Evolutionary conservation across 2,113 vertebrate species (phyloP).

Genomic region (Tichodroma muraria): DNA sequence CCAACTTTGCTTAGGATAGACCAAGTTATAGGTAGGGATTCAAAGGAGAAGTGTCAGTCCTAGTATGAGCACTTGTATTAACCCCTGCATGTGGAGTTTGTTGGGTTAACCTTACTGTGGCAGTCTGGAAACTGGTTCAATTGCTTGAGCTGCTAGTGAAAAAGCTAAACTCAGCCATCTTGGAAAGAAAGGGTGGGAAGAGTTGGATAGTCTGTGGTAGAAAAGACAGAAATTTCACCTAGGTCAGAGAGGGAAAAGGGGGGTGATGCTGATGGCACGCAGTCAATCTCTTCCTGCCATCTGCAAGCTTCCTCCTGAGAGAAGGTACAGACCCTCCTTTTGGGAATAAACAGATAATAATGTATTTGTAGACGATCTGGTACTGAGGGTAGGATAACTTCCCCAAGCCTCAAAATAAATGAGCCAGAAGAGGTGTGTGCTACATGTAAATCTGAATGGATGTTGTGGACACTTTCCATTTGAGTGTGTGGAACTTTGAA

Average conservation of each 20-base stretch:
- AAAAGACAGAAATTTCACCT: neutral
- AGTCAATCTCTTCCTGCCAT: accelerated
- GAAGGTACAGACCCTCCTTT: neutral
- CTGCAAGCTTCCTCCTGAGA: neutral
- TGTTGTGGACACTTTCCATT: neutral
- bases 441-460: neutral
- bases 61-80: neutral
- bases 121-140: neutral
- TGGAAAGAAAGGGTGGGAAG: neutral
- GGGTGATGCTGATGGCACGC: neutral
- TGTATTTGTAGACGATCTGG: neutral
- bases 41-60: neutral
- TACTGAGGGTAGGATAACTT: neutral
- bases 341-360: neutral
- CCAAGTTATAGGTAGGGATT: neutral
- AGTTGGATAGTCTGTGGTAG: neutral
- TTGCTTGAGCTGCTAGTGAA: neutral
- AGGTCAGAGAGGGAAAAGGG: neutral
- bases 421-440: neutral
- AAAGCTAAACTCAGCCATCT: neutral
- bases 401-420: neutral
- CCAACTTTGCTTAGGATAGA: neutral
- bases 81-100: neutral
- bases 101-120: neutral
- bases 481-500: neutral